These are phyloP conservation scores for Caradrina kadenii DNA, from an alignment of 2,888 invertebrate genomes.

Conservation along the genomic window DNA sequence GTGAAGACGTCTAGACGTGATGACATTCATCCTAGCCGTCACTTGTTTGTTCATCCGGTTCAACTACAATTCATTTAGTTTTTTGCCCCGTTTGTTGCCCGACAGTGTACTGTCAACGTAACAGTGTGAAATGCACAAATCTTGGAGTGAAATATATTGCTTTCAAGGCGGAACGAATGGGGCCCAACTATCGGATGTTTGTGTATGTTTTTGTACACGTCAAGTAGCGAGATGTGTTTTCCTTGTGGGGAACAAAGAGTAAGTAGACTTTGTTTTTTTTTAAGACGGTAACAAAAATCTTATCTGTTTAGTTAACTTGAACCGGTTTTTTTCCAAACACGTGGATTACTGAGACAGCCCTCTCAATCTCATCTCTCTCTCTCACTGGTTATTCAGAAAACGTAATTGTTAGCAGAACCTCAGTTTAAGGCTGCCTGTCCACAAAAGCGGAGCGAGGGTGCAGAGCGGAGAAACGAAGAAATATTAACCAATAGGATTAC, in stretches of 20 bases:
- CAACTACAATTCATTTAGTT: constrained; percentile 62
- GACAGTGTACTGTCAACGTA: constrained; percentile 51
- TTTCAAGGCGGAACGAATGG: constrained; percentile 49
- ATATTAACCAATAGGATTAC: no score
- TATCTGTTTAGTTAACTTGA: constrained; percentile 14
- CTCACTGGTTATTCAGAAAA: no score
- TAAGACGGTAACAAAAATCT: not conserved
- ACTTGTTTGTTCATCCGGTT: constrained; percentile 52
- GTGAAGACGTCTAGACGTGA: constrained; percentile 36
- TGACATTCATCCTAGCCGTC: constrained; percentile 51
- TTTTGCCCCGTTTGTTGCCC: constrained; percentile 57
- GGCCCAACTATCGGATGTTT: constrained; percentile 43
- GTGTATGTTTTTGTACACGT: constrained; percentile 42
- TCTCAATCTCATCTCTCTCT: not conserved
- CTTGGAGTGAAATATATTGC: constrained; percentile 61
- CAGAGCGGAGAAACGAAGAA: no score
- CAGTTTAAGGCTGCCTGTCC: no score
- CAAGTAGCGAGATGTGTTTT: constrained; percentile 22
- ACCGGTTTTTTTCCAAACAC: not conserved
- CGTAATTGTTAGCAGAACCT: not conserved
- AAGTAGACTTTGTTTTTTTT: constrained; percentile 20
- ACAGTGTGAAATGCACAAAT: constrained; percentile 64
- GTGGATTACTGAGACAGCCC: no score
- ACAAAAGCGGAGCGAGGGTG: no score
- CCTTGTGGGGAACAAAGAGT: constrained; percentile 3